Base-by-base conservation (phyloP, 2,113 vertebrate species). In the Arenaria interpres region DNA sequence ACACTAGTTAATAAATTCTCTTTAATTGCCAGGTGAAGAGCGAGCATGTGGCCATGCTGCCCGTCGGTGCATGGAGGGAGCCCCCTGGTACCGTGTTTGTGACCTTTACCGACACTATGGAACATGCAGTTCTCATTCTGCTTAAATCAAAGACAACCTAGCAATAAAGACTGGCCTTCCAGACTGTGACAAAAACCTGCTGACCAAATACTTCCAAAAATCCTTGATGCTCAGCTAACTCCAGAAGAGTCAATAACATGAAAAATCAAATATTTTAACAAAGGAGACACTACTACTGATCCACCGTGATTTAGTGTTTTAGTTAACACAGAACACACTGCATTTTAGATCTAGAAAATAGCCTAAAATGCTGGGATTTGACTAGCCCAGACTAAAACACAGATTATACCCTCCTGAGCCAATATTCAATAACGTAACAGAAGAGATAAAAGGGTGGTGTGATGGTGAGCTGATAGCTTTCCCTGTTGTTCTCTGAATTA, bases 31-130 rank as follows among this genome's bases (percentile, higher is more conserved):
- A 69, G 68, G 28, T 68, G 72, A 66, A 13, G 37, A 33, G 12
- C 0, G 25, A n/a, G 22, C 28, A 23, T 0, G 0, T 6, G 35
- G 45, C 30, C 45, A 9, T 2, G 32, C 50, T 77, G 54, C 79
- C 53, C 67, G 41, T 6, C 2, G 0, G 18, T 10, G 9, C 9
- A 11, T 0, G 7, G 4, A 20, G 9, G 3, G 21, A 81, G 8
- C 9, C 17, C 12, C 28, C 45, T 1, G 4, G 6, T 37, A 53
- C 0, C 45, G 22, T 6, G 30, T 27, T 73, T 17, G 51, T 14
- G 27, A 18, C 83, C 24, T 64, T n/a, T 24, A 48, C 22, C 41
- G 76, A 14, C 3, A 2, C 13, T 30, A 14, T 4, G 7, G 28
- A 62, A 48, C 27, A 7, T 0, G 8, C 2, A 57, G 43, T 32